Base-by-base conservation (phyloP, 30 jellyfish, hydroid and myxozoan species). In the Chrysaora quinquecirrha region DNA sequence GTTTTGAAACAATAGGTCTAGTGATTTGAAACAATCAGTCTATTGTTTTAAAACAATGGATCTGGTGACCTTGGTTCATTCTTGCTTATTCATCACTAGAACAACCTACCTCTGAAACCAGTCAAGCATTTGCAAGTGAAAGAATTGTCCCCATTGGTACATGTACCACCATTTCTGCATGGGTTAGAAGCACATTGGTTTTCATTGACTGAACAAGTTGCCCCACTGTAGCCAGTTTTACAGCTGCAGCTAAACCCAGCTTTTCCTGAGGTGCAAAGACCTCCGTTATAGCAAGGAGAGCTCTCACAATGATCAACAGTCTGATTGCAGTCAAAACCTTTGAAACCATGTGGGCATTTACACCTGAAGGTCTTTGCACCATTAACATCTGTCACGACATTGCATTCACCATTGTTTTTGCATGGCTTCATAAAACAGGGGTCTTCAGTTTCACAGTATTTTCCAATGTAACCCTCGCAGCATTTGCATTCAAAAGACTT, bases 351-450 rank as follows among this genome's bases (percentile, higher is more conserved):
- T 4, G 34, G 34, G 60, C 99, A 95, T 63, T 89, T 73, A 64
- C 99, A 95, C 30, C 80, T 33, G 68, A 89, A 89, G 33, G 74
- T 77, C n/a, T 65, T 65, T 43, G 34, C 49, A 1, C 89, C 96
- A 48, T 63, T 47, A 27, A 63, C 75, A 73, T 47, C 84, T 24
- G 30, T 73, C 28, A 78, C 95, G 2, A 76, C 35, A 30, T 65
- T 19, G 85, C 98, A 91, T 48, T 48, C 35, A 2, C 96, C 99
- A 65, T 74, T 73, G 73, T 88, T 80, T 10, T 71, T 27, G 62
- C 99, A 95, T 0, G 99, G 99, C 4, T 65, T 75, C 29, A 52
- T 68, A 38, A 23, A 84, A 65, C 99, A 95, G 0, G 97, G 99
- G 48, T 95, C 97, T 85, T 95, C 99, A 47, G 73, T 52, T 49